Base-by-base conservation (phyloP, 1,140 invertebrate species). In the Eciton burchellii region DNA sequence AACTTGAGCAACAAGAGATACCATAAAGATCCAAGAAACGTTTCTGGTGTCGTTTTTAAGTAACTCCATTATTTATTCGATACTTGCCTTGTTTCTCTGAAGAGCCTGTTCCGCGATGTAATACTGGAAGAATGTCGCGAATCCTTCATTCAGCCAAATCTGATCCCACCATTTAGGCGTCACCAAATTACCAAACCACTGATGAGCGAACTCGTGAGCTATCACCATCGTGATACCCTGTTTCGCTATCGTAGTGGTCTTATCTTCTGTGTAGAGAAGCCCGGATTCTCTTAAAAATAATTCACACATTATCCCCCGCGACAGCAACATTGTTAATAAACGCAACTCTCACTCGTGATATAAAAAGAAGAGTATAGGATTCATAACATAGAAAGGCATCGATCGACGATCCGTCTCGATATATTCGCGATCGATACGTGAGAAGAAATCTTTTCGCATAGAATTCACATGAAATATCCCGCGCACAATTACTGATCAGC, bases 91-190 rank as follows among this genome's bases (percentile, higher is more conserved):
- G 65, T 16, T 47, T 60, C 52, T 24, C 56, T 47, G 3, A 49
- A 54, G 8, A 68, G 93, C 94, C 73, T 90, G 65, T 11, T 93
- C 95, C 88, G 94, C 96, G 88, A 95, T 96, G 92, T 85, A 97
- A 89, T 97, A 97, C 95, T 96, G 94, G 88, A 96, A 96, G 83
- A 95, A 97, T 77, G 94, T 95, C 0, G 96, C 96, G 88, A 97
- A 97, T 1, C 96, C 96, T 94, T 97, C 96, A 84, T 96, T 96
- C 4, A 97, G 90, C 96, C 96, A 97, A 1, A 97, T 88, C 88
- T 96, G 95, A 1, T 92, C 90, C 95, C 95, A 96, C 95, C 95
- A 96, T 82, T 92, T 88, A 49, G 95, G 94, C 41, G 95, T 95
- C 6, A 96, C 95, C n/a, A 96, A 89, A 89, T 96, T 94, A 9